Conservation (phyloP, 2,888 invertebrate species). For the Chalcosyrphus nemorum region DNA sequence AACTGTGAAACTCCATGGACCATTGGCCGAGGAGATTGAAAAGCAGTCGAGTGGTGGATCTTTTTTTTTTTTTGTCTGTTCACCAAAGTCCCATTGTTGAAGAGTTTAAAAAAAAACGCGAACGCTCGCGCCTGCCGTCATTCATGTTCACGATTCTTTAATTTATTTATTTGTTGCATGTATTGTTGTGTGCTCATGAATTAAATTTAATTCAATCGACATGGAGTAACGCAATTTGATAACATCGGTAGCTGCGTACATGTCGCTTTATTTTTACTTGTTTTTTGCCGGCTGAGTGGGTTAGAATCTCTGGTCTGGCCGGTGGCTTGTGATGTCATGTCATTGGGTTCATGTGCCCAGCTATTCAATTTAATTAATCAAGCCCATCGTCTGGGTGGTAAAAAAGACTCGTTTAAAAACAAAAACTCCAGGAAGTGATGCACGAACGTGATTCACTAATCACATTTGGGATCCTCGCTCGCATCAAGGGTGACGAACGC, state of each 20-base stretch:
- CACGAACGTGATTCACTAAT: slow-evolving; percentile 34
- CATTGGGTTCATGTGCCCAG: slow-evolving; percentile 33
- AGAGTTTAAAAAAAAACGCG: slow-evolving; percentile 34
- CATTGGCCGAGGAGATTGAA: slow-evolving; percentile 67
- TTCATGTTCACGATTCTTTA: slow-evolving; percentile 55
- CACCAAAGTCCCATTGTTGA: slow-evolving; percentile 46
- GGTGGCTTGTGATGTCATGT: slow-evolving; percentile 42
- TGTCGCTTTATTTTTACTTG: slow-evolving; percentile 13
- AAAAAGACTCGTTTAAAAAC: no score
- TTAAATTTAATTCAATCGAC: slow-evolving; percentile 70
- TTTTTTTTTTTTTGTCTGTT: slow-evolving; percentile 2
- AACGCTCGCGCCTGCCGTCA: slow-evolving; percentile 49
- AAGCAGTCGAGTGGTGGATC: slow-evolving; percentile 31
- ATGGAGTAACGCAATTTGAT: slow-evolving; percentile 69
- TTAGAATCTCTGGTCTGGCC: slow-evolving; percentile 53
- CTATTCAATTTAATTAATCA: slow-evolving; percentile 56
- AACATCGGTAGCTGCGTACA: slow-evolving; percentile 57
- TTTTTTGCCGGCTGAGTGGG: slow-evolving; percentile 54
- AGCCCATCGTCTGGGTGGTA: slow-evolving; percentile 41
- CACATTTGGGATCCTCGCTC: slow-evolving; percentile 25
- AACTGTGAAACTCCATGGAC: slow-evolving; percentile 70
- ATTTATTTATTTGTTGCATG: slow-evolving; percentile 63
- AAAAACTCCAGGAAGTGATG: slow-evolving; percentile 29
- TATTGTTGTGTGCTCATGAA: slow-evolving; percentile 61
- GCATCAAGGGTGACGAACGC: slow-evolving; percentile 5